Evolutionary conservation across 2,888 invertebrate genomes (phyloP).

Genomic region (Hermaeophaga mercurialis): DNA sequence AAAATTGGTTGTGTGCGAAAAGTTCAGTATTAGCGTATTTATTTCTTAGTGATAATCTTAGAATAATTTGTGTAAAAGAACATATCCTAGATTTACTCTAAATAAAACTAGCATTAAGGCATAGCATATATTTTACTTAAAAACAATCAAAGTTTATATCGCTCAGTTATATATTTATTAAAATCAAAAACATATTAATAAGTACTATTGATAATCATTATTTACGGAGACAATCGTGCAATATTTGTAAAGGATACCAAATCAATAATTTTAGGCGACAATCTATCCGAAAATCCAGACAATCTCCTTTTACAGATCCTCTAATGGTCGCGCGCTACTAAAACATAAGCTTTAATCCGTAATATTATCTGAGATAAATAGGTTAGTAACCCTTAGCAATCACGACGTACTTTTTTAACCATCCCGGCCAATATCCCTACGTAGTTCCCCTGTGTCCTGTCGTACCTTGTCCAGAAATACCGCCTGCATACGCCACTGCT

Average conservation of each 20-base stretch:
- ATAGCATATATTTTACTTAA: constrained; percentile 46
- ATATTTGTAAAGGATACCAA: constrained; percentile 50
- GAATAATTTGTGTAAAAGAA: constrained; percentile 43
- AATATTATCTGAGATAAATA: not conserved
- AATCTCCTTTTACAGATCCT: not conserved
- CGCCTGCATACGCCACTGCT: constrained; percentile 57
- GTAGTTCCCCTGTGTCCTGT: constrained; percentile 58
- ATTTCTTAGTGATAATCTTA: constrained; percentile 33
- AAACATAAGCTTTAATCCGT: not conserved
- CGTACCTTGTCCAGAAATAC: constrained; percentile 48
- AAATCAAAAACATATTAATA: constrained; percentile 25
- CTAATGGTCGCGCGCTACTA: constrained; percentile 18
- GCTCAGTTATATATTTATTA: constrained; percentile 27
- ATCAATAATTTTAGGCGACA: constrained; percentile 37
- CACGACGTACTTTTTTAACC: constrained; percentile 60
- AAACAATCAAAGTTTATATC: constrained; percentile 35
- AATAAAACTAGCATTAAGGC: constrained; percentile 37
- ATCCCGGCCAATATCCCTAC: constrained; percentile 59
- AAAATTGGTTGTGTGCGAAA: constrained; percentile 40
- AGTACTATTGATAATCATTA: constrained; percentile 33
- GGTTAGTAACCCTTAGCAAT: constrained; percentile 40
- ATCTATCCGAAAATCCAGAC: constrained; percentile 37
- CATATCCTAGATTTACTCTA: constrained; percentile 46
- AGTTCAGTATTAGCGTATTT: constrained; percentile 35
- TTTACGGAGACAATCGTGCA: constrained; percentile 53